These are phyloP conservation scores for Neomonachus schauinslandi DNA, from an alignment of 2,113 vertebrate species.

Conservation along the genomic window DNA sequence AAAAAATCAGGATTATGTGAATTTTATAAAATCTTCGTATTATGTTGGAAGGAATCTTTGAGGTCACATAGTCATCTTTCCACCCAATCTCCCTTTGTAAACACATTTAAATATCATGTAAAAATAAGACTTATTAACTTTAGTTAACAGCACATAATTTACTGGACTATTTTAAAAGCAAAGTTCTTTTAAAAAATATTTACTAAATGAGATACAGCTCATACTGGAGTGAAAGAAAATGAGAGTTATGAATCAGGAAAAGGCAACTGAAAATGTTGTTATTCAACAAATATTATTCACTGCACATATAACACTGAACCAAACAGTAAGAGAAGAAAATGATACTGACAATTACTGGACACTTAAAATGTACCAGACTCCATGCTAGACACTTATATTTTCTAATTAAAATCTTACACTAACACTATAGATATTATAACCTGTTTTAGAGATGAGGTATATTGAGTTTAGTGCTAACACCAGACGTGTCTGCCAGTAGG, in stretches of 20 bases:
- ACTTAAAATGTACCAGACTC: neutral
- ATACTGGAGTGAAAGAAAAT: neutral
- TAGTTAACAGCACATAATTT: conserved; percentile 35
- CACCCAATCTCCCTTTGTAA: conserved; percentile 33
- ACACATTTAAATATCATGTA: conserved; percentile 24
- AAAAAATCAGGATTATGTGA: neutral
- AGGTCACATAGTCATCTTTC: neutral
- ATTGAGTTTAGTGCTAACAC: neutral
- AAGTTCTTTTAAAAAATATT: conserved; percentile 21
- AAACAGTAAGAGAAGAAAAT: neutral
- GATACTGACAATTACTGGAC: neutral
- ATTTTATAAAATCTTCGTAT: conserved; percentile 1
- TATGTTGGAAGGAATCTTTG: conserved; percentile 24
- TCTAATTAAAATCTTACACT: neutral
- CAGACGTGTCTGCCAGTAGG: neutral
- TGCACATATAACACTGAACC: neutral
- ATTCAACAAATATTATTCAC: neutral
- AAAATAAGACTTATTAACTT: conserved; percentile 46
- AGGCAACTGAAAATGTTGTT: conserved; percentile 8
- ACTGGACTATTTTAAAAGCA: neutral
- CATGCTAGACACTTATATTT: neutral
- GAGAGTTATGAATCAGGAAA: neutral
- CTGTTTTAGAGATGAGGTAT: neutral
- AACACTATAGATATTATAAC: neutral
- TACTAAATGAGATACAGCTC: neutral